Base-by-base conservation (phyloP, 35 echinoderm and acorn worm species). In the Lytechinus pictus region DNA sequence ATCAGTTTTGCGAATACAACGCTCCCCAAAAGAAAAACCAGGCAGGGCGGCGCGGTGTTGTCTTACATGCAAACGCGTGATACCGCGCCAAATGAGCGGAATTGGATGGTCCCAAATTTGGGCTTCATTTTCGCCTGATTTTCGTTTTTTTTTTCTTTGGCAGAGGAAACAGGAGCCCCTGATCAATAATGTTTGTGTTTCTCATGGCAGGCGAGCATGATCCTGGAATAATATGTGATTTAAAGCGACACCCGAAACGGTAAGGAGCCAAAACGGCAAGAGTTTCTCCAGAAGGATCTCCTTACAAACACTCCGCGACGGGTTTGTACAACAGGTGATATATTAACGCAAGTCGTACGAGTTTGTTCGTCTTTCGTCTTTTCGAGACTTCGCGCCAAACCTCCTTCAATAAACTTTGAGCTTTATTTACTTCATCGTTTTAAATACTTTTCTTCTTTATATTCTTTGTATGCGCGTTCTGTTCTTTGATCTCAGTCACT, bases 121-220 rank as follows among this genome's bases (percentile, higher is more conserved):
- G 88, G 88, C 28, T 79, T 79, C 16, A 79, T 79, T 79, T 79
- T 79, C 66, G 66, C 66, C 66, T 19, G 66, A 79, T 79, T 79
- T 79, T 44, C 33, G 33, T 44, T 44, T 44, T 44, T 44, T 79
- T 14, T 9, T 28, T 90, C 52, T 90, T 52, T 21, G 10, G 28
- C 27, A 90, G 88, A 33, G 28, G 88, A 52, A 52, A 90, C 28
- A 10, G 52, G 52, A 90, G 88, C 88, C 66, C 9, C 88, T 90
- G 88, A 90, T 90, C 88, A 54, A 90, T 90, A 90, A 90, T 90
- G 88, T 90, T 90, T 90, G 88, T 90, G 88, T 90, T 90, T 90
- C 28, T 6, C 88, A 54, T 90, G 88, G 52, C 88, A 90, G 88
- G 52, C 29, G 28, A 44, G 88, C 88, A 52, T 54, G 29, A 90